These are phyloP conservation scores for Pseudopipra pipra DNA, from an alignment of 2,113 vertebrate species.

Conservation along the genomic window DNA sequence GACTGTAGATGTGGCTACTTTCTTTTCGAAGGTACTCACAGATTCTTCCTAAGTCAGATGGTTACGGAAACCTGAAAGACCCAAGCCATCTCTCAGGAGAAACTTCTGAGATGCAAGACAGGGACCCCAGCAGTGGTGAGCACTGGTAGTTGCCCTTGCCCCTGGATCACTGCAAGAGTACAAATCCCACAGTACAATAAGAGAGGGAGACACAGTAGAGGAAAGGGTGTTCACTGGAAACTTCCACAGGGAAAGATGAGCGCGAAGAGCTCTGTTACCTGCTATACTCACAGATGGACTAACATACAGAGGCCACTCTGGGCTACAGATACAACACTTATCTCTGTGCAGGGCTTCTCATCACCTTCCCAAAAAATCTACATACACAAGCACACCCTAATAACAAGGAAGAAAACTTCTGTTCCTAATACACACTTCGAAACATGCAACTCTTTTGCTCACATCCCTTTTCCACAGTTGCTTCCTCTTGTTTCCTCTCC, in stretches of 20 bases:
- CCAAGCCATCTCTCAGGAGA: neutral
- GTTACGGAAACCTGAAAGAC: neutral
- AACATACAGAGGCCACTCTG: neutral
- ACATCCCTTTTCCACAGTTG: neutral
- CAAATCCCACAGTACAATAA: neutral
- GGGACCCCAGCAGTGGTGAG: neutral
- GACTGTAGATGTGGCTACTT: neutral
- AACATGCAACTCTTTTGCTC: neutral
- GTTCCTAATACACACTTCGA: neutral
- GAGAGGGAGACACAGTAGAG: neutral
- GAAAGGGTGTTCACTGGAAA: neutral
- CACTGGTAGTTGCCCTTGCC: neutral
- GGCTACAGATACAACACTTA: neutral
- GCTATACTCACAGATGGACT: neutral
- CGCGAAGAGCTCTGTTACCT: neutral
- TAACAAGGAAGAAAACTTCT: neutral
- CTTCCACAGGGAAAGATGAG: neutral
- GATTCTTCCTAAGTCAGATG: neutral
- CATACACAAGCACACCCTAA: neutral
- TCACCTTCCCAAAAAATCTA: neutral
- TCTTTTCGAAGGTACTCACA: neutral
- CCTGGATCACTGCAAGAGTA: neutral
- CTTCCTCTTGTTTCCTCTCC: neutral
- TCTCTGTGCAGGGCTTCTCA: neutral
- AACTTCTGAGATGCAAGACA: neutral